These are phyloP conservation scores for Baccha elongata DNA, from an alignment of 2,888 invertebrate genomes.

Conservation along the genomic window DNA sequence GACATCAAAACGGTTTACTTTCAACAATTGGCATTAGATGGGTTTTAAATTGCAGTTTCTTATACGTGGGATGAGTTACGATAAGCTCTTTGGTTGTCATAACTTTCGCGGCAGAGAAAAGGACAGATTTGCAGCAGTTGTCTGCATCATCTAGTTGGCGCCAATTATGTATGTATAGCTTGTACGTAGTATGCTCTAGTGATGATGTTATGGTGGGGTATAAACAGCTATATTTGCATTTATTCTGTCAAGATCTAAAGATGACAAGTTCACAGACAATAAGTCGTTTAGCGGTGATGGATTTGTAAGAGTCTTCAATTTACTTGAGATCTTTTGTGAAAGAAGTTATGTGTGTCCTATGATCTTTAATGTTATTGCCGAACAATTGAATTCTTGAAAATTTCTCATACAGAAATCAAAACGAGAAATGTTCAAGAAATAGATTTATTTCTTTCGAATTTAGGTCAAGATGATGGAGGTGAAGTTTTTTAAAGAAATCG, in stretches of 20 bases:
- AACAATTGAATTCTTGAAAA: conserved; percentile 30
- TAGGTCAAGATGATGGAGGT: background rate
- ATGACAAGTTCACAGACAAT: conserved; percentile 38
- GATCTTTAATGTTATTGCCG: conserved; percentile 28
- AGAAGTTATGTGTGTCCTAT: conserved; percentile 10
- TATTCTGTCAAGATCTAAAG: conserved; percentile 37
- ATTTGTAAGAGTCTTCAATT: conserved; percentile 37
- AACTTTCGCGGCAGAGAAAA: conserved; percentile 39
- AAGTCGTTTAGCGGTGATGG: conserved; percentile 56
- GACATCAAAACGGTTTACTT: conserved; percentile 44
- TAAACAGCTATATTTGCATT: conserved; percentile 31
- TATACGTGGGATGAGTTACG: conserved; percentile 22
- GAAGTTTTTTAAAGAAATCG: background rate
- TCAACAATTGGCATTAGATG: conserved; percentile 56
- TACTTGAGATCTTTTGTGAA: conserved; percentile 52
- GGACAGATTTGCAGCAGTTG: background rate
- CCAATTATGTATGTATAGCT: conserved; percentile 23
- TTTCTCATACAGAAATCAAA: conserved; percentile 18
- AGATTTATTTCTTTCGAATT: conserved; percentile 9
- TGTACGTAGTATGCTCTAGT: background rate
- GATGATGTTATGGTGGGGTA: conserved; percentile 22
- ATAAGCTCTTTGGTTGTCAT: conserved; percentile 51
- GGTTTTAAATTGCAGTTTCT: conserved; percentile 43
- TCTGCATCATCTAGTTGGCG: conserved; percentile 23
- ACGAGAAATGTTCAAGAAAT: conserved; percentile 16